These are phyloP conservation scores for Eremophila alpestris DNA, from an alignment of 2,797 vertebrate genomes.

Conservation along the genomic window DNA sequence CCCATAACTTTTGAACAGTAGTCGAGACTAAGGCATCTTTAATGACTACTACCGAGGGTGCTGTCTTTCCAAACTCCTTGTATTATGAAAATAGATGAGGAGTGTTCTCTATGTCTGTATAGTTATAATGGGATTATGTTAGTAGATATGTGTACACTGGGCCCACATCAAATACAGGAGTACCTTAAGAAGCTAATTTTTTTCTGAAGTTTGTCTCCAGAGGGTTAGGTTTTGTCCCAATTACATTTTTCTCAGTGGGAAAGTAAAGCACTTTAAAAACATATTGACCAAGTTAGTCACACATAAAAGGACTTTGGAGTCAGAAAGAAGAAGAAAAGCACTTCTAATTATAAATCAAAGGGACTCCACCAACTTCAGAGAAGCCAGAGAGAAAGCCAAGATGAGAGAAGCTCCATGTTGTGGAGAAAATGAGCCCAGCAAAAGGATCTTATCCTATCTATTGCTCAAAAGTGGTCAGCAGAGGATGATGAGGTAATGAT, in stretches of 20 bases:
- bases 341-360: slow-evolving; percentile 33
- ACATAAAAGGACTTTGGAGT: not conserved
- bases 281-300: slow-evolving; percentile 23
- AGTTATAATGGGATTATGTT: not conserved
- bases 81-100: not conserved
- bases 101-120: fast-evolving
- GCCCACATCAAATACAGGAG: not conserved
- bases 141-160: not conserved
- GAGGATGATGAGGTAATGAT: not conserved
- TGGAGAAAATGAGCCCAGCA: not conserved
- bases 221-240: not conserved
- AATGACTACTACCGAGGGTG: not conserved
- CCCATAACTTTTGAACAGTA: not conserved
- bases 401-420: not conserved
- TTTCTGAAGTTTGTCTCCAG: not conserved
- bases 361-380: not conserved
- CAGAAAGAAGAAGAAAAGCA: not conserved
- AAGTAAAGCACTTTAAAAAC: slow-evolving; percentile 15
- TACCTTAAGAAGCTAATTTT: not conserved
- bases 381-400: not conserved
- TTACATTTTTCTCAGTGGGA: not conserved
- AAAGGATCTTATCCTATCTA: not conserved
- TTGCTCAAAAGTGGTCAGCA: not conserved
- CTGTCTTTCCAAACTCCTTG: not conserved
- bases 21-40: not conserved